Evolutionary conservation across 2,888 invertebrate genomes (phyloP).

Genomic region (Coenonympha arcania): DNA sequence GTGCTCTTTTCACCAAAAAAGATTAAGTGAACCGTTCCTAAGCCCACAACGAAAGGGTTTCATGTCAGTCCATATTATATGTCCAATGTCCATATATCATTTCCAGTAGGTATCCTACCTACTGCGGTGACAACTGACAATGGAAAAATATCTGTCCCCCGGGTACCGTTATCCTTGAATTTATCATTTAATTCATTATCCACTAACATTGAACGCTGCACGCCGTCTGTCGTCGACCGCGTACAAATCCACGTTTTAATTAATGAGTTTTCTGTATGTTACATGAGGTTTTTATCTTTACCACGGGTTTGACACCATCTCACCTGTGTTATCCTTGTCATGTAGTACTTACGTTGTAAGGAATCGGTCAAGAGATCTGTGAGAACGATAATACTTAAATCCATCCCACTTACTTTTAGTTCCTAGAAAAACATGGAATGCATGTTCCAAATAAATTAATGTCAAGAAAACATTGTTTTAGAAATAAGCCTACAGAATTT

Average conservation of each 20-base stretch:
- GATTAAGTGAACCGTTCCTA: neutral
- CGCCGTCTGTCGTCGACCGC: slow-evolving; percentile 5
- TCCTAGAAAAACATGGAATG: too few relatives aligned
- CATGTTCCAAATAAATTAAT: too few relatives aligned
- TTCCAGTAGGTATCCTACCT: too few relatives aligned
- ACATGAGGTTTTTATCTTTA: neutral
- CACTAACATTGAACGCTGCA: neutral
- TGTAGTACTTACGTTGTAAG: too few relatives aligned
- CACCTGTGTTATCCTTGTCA: too few relatives aligned
- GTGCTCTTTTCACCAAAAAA: neutral
- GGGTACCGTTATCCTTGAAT: slow-evolving; percentile 22
- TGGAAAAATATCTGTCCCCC: slow-evolving; percentile 15
- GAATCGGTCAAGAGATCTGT: too few relatives aligned
- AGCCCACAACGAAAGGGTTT: slow-evolving; percentile 3
- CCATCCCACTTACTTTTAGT: too few relatives aligned
- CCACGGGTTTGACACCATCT: too few relatives aligned
- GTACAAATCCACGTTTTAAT: slow-evolving; percentile 15
- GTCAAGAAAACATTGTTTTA: too few relatives aligned
- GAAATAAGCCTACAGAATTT: too few relatives aligned
- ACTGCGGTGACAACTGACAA: slow-evolving; percentile 9
- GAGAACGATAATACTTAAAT: too few relatives aligned
- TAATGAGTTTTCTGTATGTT: slow-evolving; percentile 4
- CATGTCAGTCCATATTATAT: slow-evolving; percentile 13
- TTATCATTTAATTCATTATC: slow-evolving; percentile 24
- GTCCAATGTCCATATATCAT: slow-evolving; percentile 14